Conservation (phyloP, 2,113 vertebrate species). For the Eleginops maclovinus region DNA sequence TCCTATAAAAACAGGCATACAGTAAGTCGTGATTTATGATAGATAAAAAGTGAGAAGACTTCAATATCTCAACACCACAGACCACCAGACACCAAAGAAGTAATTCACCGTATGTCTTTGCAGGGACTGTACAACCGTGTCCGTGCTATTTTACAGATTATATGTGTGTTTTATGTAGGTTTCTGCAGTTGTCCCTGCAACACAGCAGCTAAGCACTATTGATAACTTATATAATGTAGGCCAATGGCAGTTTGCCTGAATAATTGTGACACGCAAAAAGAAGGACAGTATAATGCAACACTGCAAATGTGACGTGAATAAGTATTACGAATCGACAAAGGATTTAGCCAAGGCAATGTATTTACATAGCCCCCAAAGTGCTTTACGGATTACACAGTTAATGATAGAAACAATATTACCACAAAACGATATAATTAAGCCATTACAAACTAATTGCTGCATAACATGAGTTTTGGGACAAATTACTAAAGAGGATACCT, state of each 20-base stretch:
- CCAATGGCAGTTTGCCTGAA: background rate
- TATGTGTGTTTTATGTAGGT: background rate
- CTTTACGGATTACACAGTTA: too few relatives aligned
- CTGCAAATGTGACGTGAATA: background rate
- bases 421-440: background rate
- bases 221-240: background rate
- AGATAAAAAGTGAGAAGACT: conserved; percentile 45
- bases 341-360: too few relatives aligned
- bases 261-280: conserved; percentile 1
- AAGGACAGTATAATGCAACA: background rate
- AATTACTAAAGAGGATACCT: background rate
- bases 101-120: conserved; percentile 39
- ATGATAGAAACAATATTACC: too few relatives aligned
- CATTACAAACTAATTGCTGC: background rate
- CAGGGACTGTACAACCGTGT: background rate
- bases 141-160: conserved; percentile 10
- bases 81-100: conserved; percentile 50
- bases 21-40: conserved; percentile 58
- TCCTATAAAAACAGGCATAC: conserved; percentile 60
- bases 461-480: background rate
- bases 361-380: too few relatives aligned
- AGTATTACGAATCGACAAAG: background rate
- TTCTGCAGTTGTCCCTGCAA: background rate
- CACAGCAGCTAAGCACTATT: background rate
- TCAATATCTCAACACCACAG: conserved; percentile 65